phyloP scores from a whole-genome alignment of 2,888 invertebrate species.

The Tenthredo amoena region DNA sequence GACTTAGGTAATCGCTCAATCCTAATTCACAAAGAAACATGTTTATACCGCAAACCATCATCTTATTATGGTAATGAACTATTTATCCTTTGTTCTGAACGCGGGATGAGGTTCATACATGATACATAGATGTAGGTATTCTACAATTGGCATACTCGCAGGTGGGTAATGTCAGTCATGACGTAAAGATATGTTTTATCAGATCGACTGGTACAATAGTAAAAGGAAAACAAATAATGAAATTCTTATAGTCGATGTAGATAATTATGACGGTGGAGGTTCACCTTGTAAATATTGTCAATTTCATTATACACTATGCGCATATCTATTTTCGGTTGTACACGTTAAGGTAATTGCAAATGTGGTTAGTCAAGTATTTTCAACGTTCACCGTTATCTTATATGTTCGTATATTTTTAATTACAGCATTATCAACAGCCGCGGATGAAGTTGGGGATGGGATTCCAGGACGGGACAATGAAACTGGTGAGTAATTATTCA shows the following conservation, averaged over 20 bases:
- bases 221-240: slow-evolving; percentile 13
- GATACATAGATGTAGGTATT: neutral
- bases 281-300: slow-evolving; percentile 15
- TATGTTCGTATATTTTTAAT: slow-evolving; percentile 51
- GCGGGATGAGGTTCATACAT: neutral
- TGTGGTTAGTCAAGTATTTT: neutral
- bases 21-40: neutral
- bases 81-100: neutral
- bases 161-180: slow-evolving; percentile 16
- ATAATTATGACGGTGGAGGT: neutral
- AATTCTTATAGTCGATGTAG: neutral
- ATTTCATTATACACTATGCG: neutral
- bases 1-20: neutral
- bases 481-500: slow-evolving; percentile 68
- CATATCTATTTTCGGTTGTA: neutral
- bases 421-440: slow-evolving; percentile 73
- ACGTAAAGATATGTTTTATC: slow-evolving; percentile 19
- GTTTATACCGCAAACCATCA: neutral
- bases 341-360: neutral
- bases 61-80: neutral
- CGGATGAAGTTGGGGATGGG: slow-evolving; percentile 71
- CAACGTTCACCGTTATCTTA: neutral
- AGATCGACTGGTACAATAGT: neutral
- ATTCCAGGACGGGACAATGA: slow-evolving; percentile 71
- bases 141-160: neutral